These are phyloP conservation scores for Lithophane leautieri DNA, from an alignment of 2,888 invertebrate genomes.

Conservation along the genomic window DNA sequence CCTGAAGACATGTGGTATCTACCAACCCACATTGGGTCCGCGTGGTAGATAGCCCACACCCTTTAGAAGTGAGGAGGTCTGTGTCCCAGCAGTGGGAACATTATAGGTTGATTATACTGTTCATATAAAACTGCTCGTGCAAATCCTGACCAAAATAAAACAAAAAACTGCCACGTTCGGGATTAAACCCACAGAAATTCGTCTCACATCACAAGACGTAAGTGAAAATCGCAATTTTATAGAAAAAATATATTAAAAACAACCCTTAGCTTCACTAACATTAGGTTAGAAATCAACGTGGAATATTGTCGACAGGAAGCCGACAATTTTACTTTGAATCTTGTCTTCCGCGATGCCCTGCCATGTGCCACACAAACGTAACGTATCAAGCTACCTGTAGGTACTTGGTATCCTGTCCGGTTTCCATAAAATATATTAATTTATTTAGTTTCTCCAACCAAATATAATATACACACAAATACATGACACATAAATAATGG, in stretches of 20 bases:
- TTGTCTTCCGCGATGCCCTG: neutral
- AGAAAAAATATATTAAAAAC: neutral
- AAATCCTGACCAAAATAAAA: neutral
- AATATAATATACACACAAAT: too few species aligned
- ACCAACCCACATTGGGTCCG: too few species aligned
- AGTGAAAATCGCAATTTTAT: neutral
- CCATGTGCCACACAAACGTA: conserved; percentile 3
- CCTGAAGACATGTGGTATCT: too few species aligned
- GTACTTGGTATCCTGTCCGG: too few species aligned
- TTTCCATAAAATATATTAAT: too few species aligned
- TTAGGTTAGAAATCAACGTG: conserved; percentile 18
- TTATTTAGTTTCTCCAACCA: too few species aligned
- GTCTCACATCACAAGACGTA: conserved; percentile 23
- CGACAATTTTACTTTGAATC: conserved; percentile 9
- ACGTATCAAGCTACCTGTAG: too few species aligned
- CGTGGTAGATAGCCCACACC: too few species aligned
- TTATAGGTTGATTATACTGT: neutral
- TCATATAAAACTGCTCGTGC: neutral
- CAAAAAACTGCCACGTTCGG: conserved; percentile 2
- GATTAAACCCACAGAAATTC: neutral
- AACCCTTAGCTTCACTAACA: neutral
- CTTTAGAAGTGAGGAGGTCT: too few species aligned
- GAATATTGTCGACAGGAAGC: conserved; percentile 26
- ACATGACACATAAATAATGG: too few species aligned
- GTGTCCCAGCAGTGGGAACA: too few species aligned